These are phyloP conservation scores for Clavelina lepadiformis DNA, from an alignment of 23 tunicate genomes.

Conservation along the genomic window DNA sequence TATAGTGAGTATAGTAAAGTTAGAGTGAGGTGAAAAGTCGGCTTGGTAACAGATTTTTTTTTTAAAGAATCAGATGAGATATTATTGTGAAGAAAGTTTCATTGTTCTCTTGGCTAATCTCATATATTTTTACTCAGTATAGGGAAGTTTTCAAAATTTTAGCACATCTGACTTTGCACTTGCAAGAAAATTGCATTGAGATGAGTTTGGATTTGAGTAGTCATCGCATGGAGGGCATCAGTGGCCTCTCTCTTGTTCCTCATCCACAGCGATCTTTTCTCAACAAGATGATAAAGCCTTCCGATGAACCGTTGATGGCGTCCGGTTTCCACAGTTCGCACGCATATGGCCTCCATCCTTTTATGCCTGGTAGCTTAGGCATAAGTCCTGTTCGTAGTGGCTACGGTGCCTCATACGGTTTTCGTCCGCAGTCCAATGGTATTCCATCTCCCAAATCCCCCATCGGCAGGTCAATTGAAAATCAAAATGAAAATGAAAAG, in stretches of 20 bases:
- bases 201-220: slow-evolving; percentile 83
- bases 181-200: too few relatives aligned
- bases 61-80: too few relatives aligned
- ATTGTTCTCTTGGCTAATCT: too few relatives aligned
- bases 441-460: slow-evolving; percentile 26
- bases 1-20: too few relatives aligned
- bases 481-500: slow-evolving; percentile 13
- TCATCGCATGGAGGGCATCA: slow-evolving; percentile 74
- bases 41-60: too few relatives aligned
- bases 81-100: too few relatives aligned
- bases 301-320: slow-evolving; percentile 12
- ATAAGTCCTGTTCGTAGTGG: background rate
- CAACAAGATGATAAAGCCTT: slow-evolving; percentile 43
- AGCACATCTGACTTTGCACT: too few relatives aligned
- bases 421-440: background rate
- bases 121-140: too few relatives aligned
- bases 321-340: slow-evolving; percentile 40
- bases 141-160: too few relatives aligned
- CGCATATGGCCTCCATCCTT: slow-evolving; percentile 17
- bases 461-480: slow-evolving; percentile 1
- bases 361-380: slow-evolving; percentile 28
- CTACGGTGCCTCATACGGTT: background rate
- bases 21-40: too few relatives aligned
- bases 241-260: slow-evolving; percentile 65
- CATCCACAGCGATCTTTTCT: slow-evolving; percentile 45